These are phyloP conservation scores for Nansenia antarctica DNA, from an alignment of 2,113 vertebrate genomes.

Conservation along the genomic window DNA sequence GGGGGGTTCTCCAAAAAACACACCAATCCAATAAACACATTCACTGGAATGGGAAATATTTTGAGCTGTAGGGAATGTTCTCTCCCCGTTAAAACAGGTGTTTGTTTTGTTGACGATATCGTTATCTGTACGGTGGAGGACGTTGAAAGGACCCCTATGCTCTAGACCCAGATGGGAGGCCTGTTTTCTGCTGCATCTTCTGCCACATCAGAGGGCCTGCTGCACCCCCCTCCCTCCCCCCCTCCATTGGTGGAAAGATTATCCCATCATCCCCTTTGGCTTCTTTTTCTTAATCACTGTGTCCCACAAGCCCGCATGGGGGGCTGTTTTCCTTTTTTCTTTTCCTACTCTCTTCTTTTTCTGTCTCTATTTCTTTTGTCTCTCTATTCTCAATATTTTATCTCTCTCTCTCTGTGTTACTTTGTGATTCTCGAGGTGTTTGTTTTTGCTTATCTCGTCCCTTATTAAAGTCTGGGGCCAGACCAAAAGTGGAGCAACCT, in stretches of 20 bases:
- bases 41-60: no score
- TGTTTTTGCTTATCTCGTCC: constrained; percentile 13
- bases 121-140: constrained; percentile 16
- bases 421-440: neutral
- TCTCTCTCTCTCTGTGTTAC: neutral
- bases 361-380: neutral
- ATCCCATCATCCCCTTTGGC: neutral
- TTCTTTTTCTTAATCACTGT: neutral
- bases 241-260: neutral
- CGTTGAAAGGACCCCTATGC: constrained; percentile 32
- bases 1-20: no score
- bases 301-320: no score
- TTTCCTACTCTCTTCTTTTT: no score
- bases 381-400: neutral
- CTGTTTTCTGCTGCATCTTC: neutral
- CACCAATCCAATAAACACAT: no score
- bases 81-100: no score
- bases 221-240: no score
- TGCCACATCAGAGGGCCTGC: neutral
- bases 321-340: no score
- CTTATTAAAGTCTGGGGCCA: no score
- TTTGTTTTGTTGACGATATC: constrained; percentile 10
- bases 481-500: no score
- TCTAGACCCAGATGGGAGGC: neutral
- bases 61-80: no score